These are phyloP conservation scores for Valencia hispanica DNA, from an alignment of 2,797 vertebrate genomes.

Conservation along the genomic window DNA sequence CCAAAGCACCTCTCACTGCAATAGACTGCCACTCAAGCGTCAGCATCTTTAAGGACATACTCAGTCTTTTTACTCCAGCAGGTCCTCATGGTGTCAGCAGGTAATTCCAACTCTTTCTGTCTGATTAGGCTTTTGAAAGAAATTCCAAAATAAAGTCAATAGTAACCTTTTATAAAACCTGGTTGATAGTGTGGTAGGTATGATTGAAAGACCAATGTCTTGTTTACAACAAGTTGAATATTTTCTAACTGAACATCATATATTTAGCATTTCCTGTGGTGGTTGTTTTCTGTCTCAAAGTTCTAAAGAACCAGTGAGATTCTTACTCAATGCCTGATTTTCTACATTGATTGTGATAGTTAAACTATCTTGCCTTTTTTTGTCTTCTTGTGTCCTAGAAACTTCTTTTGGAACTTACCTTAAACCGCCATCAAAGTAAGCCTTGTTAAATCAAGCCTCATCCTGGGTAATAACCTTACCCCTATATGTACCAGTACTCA, in stretches of 20 bases:
- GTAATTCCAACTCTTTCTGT: conserved; percentile 2
- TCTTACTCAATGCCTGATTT: neutral
- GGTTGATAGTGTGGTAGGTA: neutral
- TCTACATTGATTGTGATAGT: neutral
- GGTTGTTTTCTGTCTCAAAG: neutral
- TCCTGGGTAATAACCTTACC: neutral
- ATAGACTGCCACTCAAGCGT: conserved; percentile 8
- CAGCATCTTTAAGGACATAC: conserved; percentile 4
- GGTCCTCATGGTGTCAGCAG: neutral
- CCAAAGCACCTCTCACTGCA: conserved; percentile 8
- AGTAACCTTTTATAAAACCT: neutral
- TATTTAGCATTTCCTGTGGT: neutral
- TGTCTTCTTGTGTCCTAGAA: neutral
- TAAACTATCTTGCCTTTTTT: neutral
- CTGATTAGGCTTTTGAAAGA: conserved; percentile 11
- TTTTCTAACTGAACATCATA: neutral
- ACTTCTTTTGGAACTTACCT: neutral
- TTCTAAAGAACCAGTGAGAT: neutral
- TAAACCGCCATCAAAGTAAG: neutral
- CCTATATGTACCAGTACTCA: neutral
- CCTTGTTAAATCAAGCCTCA: neutral
- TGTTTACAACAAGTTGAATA: neutral
- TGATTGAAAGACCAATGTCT: neutral
- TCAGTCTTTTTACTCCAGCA: neutral
- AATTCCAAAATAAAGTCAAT: conserved; percentile 9